These are phyloP conservation scores for Illadopsis cleaveri DNA, from an alignment of 2,113 vertebrate species.

Conservation along the genomic window DNA sequence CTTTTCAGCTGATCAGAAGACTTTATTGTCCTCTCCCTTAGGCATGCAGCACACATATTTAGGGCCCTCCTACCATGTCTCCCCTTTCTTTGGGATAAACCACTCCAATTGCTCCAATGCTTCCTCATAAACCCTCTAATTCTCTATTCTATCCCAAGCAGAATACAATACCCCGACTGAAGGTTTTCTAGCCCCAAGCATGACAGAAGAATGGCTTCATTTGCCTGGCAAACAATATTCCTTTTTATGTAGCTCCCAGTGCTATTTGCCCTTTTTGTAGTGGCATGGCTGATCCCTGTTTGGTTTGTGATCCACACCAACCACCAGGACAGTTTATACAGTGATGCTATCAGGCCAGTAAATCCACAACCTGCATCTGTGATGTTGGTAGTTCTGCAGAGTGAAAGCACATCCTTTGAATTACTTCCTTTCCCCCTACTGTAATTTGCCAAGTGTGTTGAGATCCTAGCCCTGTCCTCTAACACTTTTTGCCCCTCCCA, in stretches of 20 bases:
- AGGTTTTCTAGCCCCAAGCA: neutral
- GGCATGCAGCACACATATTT: neutral
- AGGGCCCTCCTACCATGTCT: neutral
- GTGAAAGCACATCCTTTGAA: neutral
- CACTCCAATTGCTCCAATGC: neutral
- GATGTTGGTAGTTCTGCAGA: neutral
- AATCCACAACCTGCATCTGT: neutral
- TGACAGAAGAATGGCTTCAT: neutral
- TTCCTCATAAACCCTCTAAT: neutral
- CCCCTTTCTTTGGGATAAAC: neutral
- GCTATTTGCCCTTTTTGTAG: neutral
- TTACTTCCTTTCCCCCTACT: neutral
- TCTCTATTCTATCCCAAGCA: neutral
- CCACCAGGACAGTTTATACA: neutral
- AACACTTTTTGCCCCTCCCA: neutral
- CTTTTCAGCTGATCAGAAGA: neutral
- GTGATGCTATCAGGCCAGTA: neutral
- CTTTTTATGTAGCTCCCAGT: neutral
- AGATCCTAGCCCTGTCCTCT: neutral
- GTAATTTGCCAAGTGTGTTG: neutral
- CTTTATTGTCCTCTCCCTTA: neutral
- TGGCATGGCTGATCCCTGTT: neutral
- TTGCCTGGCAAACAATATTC: neutral
- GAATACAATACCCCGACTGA: neutral
- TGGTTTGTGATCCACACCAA: neutral